Percentiles rank a stretch among this genome's conserved stretches.
Conservation (phyloP, 1,140 invertebrate species). For the Ceratina australensis region DNA sequence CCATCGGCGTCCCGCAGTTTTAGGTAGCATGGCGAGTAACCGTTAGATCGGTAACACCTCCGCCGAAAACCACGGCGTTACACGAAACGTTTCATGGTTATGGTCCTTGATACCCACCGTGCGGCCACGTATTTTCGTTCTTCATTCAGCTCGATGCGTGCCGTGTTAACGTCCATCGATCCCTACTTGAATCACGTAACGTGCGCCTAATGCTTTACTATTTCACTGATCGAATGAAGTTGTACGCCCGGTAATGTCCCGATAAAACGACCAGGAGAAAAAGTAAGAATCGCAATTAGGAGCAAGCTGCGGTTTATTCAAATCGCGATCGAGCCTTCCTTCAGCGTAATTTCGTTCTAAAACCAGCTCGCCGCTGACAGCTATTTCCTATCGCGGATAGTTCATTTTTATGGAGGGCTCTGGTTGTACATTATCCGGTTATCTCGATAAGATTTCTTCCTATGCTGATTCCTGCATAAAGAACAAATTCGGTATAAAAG, state of each 20-base stretch:
- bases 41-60: slow-evolving; percentile 18
- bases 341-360: background rate
- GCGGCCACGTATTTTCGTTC: slow-evolving; percentile 6
- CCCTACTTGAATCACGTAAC: slow-evolving; percentile 7
- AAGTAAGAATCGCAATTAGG: background rate
- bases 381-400: too few species aligned
- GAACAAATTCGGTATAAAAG: background rate
- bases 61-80: background rate
- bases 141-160: background rate
- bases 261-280: background rate
- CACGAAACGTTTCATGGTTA: slow-evolving; percentile 23
- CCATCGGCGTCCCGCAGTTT: background rate
- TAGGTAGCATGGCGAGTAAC: slow-evolving; percentile 13
- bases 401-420: too few species aligned
- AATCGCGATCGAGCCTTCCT: background rate
- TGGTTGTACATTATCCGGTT: too few species aligned
- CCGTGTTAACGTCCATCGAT: slow-evolving; percentile 21
- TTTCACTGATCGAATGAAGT: slow-evolving; percentile 19
- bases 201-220: slow-evolving; percentile 22
- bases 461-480: background rate
- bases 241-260: background rate
- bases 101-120: slow-evolving; percentile 17
- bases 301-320: background rate
- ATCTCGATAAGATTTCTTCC: too few species aligned
- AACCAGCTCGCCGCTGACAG: background rate